These are phyloP conservation scores for Dynastes hyllus DNA, from an alignment of 2,888 invertebrate species.

Conservation along the genomic window DNA sequence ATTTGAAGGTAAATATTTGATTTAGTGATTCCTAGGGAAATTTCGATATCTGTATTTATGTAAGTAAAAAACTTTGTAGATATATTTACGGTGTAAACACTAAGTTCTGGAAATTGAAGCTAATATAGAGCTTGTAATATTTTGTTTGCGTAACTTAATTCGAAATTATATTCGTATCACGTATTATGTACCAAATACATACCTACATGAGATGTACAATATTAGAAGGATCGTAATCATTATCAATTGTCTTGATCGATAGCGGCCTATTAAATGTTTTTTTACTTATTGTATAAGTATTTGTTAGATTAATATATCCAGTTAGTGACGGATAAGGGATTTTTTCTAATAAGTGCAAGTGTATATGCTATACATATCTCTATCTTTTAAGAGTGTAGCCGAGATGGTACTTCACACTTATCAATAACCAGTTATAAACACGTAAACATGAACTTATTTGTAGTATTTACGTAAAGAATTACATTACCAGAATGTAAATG, in stretches of 20 bases:
- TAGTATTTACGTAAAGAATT: background rate
- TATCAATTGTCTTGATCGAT: constrained; percentile 11
- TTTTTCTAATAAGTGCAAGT: background rate
- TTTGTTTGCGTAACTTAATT: background rate
- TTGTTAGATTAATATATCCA: background rate
- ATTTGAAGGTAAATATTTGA: constrained; percentile 27
- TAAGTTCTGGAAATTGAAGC: too few species aligned
- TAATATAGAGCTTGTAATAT: background rate
- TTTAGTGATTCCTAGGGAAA: constrained; percentile 6
- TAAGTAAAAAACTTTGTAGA: background rate
- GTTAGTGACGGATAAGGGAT: background rate
- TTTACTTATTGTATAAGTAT: background rate
- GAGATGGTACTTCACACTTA: constrained; percentile 23
- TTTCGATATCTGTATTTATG: constrained; percentile 2
- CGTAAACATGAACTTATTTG: constrained; percentile 27
- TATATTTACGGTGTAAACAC: background rate
- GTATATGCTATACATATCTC: background rate
- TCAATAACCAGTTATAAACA: constrained; percentile 11
- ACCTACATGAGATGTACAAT: background rate
- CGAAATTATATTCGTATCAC: background rate
- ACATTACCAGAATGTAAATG: too few species aligned
- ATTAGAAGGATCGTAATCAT: background rate
- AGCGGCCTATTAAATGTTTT: constrained; percentile 13
- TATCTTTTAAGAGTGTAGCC: background rate
- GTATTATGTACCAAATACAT: background rate